phyloP scores from a whole-genome alignment of 2,888 invertebrate genomes.

The Boloria euphrosyne region DNA sequence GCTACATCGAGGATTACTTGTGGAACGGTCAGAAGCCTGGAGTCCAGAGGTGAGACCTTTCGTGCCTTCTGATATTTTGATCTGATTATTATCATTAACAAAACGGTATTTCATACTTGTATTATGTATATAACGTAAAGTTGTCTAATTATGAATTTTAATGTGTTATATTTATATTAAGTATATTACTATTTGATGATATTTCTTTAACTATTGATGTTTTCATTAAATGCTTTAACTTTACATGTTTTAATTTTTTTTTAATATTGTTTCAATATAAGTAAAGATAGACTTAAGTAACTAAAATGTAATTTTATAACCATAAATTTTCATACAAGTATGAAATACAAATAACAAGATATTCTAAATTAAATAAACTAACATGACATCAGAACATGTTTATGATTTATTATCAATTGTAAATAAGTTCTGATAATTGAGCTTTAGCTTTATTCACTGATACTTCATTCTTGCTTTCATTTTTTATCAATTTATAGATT shows the following conservation, averaged over 20 bases:
- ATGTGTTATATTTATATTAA: neutral
- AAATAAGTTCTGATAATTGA: constrained; percentile 37
- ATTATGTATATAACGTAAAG: too few relatives aligned
- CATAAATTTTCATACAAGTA: constrained; percentile 22
- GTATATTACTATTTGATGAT: neutral
- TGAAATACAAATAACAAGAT: constrained; percentile 23
- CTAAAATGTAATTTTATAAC: too few relatives aligned
- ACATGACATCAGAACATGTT: constrained; percentile 25
- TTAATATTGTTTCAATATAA: too few relatives aligned
- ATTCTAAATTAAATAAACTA: constrained; percentile 4
- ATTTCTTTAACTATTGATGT: neutral
- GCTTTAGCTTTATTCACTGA: constrained; percentile 61
- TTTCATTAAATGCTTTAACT: neutral
- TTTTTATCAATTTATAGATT: constrained; percentile 66
- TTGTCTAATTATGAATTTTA: neutral
- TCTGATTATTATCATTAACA: neutral
- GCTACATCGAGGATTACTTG: constrained; percentile 77
- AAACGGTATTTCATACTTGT: constrained; percentile 29
- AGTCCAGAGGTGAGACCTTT: constrained; percentile 68
- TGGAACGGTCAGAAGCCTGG: constrained; percentile 78
- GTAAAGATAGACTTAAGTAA: too few relatives aligned
- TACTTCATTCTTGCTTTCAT: constrained; percentile 59
- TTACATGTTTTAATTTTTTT: too few relatives aligned
- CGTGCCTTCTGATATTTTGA: neutral
- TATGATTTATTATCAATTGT: constrained; percentile 15